Conservation (phyloP, 2,888 invertebrate genomes). For the Scaptomyza polygonia region DNA sequence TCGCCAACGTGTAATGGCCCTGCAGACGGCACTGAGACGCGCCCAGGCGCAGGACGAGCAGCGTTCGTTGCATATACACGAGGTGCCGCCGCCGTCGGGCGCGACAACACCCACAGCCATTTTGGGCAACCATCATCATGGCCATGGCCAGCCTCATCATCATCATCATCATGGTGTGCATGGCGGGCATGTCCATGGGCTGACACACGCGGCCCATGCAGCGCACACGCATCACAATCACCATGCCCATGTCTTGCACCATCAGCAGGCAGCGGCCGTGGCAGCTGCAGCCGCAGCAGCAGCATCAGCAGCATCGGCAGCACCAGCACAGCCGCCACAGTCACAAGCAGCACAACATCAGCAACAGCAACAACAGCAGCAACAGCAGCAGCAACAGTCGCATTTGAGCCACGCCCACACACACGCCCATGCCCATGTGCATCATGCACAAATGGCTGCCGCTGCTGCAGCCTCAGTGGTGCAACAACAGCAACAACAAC, state of each 20-base stretch:
- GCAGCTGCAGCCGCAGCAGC: conserved; percentile 41
- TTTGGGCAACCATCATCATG: conserved; percentile 83
- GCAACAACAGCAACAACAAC: conserved; percentile 51
- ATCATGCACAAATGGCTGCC: conserved; percentile 70
- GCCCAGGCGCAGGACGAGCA: conserved; percentile 94
- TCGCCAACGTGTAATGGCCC: conserved; percentile 94
- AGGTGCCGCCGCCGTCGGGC: conserved; percentile 85
- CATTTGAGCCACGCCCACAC: conserved; percentile 55
- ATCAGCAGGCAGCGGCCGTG: conserved; percentile 56
- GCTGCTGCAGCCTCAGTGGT: conserved; percentile 71
- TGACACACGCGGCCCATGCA: conserved; percentile 20
- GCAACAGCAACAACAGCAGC: conserved; percentile 37
- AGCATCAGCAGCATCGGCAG: conserved; percentile 24
- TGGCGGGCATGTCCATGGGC: conserved; percentile 41
- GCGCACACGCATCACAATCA: conserved; percentile 43
- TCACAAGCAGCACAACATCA: conserved; percentile 34
- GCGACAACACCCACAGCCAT: conserved; percentile 50
- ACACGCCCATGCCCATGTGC: conserved; percentile 44
- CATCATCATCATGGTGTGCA: conserved; percentile 55
- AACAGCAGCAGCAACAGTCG: conserved; percentile 33
- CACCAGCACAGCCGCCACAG: conserved; percentile 30
- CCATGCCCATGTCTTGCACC: conserved; percentile 58
- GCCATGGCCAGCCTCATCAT: conserved; percentile 27
- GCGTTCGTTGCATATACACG: conserved; percentile 85
- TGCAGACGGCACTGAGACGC: conserved; percentile 92